phyloP scores from a whole-genome alignment of 2,113 vertebrate species.

The Phainopepla nitens region DNA sequence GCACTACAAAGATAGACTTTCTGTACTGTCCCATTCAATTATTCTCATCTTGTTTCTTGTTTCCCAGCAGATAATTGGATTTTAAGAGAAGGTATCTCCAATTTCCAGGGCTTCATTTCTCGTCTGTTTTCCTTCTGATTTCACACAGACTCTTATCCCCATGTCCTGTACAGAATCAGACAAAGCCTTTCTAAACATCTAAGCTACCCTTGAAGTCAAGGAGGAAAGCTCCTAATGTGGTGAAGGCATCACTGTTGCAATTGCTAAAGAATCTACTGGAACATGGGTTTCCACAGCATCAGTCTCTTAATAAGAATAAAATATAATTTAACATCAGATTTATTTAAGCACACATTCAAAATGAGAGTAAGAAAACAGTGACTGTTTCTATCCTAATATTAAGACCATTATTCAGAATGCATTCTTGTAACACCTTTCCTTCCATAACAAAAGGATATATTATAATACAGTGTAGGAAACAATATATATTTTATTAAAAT shows the following conservation, averaged over 20 bases:
- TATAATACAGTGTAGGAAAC: neutral
- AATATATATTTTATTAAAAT: neutral
- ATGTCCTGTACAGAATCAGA: neutral
- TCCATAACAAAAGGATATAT: neutral
- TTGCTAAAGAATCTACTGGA: neutral
- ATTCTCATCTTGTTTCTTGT: neutral
- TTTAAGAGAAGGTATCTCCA: neutral
- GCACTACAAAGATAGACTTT: neutral
- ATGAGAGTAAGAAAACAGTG: neutral
- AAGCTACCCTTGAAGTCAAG: neutral
- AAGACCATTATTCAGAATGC: neutral
- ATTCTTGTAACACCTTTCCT: neutral
- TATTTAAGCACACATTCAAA: neutral
- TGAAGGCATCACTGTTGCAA: neutral
- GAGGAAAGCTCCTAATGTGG: neutral
- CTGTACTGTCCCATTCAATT: constrained; percentile 26
- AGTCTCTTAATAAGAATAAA: neutral
- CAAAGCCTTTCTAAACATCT: neutral
- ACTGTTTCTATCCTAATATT: neutral
- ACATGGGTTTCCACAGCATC: neutral
- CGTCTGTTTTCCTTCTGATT: neutral
- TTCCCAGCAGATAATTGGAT: constrained; percentile 28
- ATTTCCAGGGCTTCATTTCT: constrained; percentile 14
- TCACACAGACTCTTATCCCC: neutral
- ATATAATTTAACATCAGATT: neutral